Conservation (phyloP, 1,140 invertebrate species). For the Oryzaephilus surinamensis region DNA sequence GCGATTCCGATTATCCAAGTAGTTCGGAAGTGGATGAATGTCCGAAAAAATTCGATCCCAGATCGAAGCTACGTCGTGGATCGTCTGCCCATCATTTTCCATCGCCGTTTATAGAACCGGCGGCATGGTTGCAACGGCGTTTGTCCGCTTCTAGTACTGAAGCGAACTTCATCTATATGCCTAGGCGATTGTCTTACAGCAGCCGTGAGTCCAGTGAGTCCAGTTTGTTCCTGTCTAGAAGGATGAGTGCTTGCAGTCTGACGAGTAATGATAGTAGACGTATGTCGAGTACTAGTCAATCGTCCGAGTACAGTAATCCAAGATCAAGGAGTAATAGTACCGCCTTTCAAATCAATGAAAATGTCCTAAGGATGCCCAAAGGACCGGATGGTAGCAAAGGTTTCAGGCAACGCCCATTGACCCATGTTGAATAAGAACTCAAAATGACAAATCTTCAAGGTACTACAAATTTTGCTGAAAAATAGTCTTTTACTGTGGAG, state of each 20-base stretch:
- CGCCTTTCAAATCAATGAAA: constrained; percentile 44
- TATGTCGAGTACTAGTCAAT: constrained; percentile 41
- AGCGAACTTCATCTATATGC: constrained; percentile 46
- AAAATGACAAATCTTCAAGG: background rate
- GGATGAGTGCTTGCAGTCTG: constrained; percentile 46
- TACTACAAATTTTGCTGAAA: background rate
- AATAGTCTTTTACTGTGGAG: background rate
- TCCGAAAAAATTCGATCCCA: constrained; percentile 39
- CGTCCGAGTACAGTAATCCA: constrained; percentile 33
- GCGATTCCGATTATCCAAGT: constrained; percentile 38
- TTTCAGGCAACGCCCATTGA: constrained; percentile 42
- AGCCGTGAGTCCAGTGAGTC: constrained; percentile 46
- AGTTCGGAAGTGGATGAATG: constrained; percentile 56
- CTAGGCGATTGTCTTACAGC: constrained; percentile 43
- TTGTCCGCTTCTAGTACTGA: constrained; percentile 46
- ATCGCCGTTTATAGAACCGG: constrained; percentile 43
- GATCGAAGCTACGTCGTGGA: constrained; percentile 39
- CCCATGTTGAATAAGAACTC: too few relatives aligned
- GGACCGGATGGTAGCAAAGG: constrained; percentile 78
- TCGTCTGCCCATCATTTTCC: constrained; percentile 44
- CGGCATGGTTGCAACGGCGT: constrained; percentile 52
- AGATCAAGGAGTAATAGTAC: constrained; percentile 45
- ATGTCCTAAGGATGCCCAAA: constrained; percentile 64
- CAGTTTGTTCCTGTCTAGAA: constrained; percentile 42
- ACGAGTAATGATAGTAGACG: constrained; percentile 38